Evolutionary conservation across 2,113 vertebrate species (phyloP).

Genomic region (Cyanocitta stelleri): DNA sequence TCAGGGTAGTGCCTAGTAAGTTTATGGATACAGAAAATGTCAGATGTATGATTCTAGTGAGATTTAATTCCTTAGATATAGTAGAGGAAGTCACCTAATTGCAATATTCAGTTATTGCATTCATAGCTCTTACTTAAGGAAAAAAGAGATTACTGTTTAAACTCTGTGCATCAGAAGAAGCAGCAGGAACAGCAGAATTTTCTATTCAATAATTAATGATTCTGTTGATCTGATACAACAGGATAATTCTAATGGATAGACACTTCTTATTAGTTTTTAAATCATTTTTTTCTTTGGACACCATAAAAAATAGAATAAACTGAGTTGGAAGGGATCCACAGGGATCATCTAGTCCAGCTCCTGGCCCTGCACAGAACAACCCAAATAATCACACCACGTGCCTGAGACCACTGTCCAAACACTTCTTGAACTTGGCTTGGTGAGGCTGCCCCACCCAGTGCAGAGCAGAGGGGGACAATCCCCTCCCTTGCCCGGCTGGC

Average conservation of each 20-base stretch:
- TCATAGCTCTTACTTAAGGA: fast-evolving
- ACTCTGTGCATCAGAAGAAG: neutral
- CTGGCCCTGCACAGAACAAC: too few relatives aligned
- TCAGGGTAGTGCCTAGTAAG: neutral
- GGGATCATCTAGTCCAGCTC: neutral
- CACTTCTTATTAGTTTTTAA: neutral
- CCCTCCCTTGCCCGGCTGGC: fast-evolving
- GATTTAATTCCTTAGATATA: neutral
- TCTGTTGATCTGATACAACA: neutral
- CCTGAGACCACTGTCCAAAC: neutral
- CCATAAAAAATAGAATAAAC: neutral
- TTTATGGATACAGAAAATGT: neutral
- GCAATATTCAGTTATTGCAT: neutral
- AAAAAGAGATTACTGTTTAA: neutral
- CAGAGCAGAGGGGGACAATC: neutral
- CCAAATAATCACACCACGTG: neutral
- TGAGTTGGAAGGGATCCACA: neutral
- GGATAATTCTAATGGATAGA: neutral
- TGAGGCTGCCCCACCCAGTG: fast-evolving
- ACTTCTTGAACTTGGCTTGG: neutral
- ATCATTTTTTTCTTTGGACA: neutral
- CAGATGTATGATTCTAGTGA: neutral
- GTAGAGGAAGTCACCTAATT: neutral
- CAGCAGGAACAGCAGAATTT: neutral
- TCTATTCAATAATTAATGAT: neutral